Evolutionary conservation across 2,888 invertebrate species (phyloP), one percentile per base, ranked within the genome.

Genomic region (Mellilla xanthometata): DNA sequence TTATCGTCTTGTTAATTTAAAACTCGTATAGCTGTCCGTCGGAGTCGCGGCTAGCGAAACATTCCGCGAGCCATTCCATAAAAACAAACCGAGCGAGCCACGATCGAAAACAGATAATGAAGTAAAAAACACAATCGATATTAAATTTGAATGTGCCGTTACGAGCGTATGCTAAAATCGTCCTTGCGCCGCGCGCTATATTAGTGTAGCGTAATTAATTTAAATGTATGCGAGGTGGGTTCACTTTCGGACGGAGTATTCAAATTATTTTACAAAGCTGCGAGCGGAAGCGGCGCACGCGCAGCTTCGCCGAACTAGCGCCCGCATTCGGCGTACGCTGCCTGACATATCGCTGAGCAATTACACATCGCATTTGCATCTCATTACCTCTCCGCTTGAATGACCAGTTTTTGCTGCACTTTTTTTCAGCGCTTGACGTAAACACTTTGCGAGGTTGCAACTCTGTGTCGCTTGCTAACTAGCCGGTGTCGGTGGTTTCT

Each of bases 141-240:
- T 58, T 68, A 73, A 72, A 56, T 56, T 56, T 44, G n/a, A 23
- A 43, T 42, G 68, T 77, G 70, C 79, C 73, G 77, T 78, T 77
- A 76, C 65, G 62, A 63, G 59, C 65, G 66, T 78, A 86, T 83
- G 81, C 81, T 76, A 85, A 84, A 77, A 75, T 82, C 83, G 87
- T 83, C 86, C 86, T 86, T 85, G 86, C 72, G 47, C 60, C 66
- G 65, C 56, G 58, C 71, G 65, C 72, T 76, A 65, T 63, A 65
- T 72, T 76, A 73, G 70, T 63, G 62, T 62, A 41, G 60, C 61
- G 66, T 83, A 80, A 86, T 86, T 82, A 79, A 83, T 87, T 83
- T 71, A 76, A 85, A 86, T 84, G 59, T 82, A 86, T 85, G 78
- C 84, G 67, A 64, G 54, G 58, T 63, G 70, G 62, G 72, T 68